Conservation (phyloP, 2,888 invertebrate genomes). For the Elysia crispata region DNA sequence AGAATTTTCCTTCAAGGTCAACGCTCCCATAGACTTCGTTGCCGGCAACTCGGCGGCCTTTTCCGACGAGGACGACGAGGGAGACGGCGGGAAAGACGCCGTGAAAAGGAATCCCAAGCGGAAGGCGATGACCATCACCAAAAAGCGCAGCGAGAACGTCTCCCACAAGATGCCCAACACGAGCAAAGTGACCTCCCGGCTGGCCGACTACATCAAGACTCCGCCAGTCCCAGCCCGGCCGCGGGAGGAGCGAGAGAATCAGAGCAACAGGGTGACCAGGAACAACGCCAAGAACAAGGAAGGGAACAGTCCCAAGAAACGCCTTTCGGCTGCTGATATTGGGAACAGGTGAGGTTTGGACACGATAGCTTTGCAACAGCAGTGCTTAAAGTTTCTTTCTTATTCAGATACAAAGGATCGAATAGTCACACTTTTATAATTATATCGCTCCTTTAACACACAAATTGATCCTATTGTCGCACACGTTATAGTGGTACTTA, state of each 20-base stretch:
- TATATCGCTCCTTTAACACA: too few relatives aligned
- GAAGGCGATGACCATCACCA: conserved; percentile 34
- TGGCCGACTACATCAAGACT: conserved; percentile 68
- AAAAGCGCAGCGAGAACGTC: conserved; percentile 54
- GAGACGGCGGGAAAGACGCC: not conserved
- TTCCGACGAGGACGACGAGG: not conserved
- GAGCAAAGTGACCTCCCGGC: conserved; percentile 62
- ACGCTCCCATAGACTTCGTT: too few relatives aligned
- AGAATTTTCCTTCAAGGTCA: too few relatives aligned
- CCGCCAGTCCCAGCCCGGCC: conserved; percentile 61
- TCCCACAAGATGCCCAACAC: conserved; percentile 68
- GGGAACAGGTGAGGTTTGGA: not conserved
- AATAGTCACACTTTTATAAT: too few relatives aligned
- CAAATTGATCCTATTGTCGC: too few relatives aligned
- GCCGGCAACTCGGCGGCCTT: not conserved
- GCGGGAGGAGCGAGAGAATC: conserved; percentile 62
- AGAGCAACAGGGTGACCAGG: conserved; percentile 60
- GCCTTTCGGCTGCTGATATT: conserved; percentile 49
- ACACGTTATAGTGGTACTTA: too few relatives aligned
- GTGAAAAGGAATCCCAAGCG: conserved; percentile 1
- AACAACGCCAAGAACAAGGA: conserved; percentile 58
- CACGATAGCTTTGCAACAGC: too few relatives aligned
- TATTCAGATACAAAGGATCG: too few relatives aligned
- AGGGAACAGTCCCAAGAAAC: conserved; percentile 50
- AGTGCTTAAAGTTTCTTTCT: too few relatives aligned